Evolutionary conservation across 2,888 invertebrate species (phyloP).

Genomic region (Apotomis turbidana): DNA sequence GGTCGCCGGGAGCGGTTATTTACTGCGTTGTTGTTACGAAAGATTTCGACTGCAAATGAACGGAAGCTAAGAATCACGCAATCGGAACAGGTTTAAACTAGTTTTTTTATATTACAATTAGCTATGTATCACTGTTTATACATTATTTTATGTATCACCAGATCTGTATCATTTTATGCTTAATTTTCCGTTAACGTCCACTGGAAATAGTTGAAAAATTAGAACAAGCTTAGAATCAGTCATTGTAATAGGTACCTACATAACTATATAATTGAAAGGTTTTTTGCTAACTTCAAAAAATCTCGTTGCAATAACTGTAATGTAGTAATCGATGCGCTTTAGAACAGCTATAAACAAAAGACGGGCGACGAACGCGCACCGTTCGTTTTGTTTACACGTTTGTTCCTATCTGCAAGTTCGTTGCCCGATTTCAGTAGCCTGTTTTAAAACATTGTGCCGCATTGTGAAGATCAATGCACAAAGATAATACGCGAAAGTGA

Average conservation of each 20-base stretch:
- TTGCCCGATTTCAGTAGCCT: slow-evolving; percentile 41
- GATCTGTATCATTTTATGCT: no score
- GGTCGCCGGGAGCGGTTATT: slow-evolving; percentile 47
- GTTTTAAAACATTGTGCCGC: slow-evolving; percentile 48
- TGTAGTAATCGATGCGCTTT: background rate
- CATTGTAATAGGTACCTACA: background rate
- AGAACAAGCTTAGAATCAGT: no score
- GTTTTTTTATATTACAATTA: background rate
- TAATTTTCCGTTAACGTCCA: no score
- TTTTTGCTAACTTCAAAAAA: no score
- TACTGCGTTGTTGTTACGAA: slow-evolving; percentile 35
- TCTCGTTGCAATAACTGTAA: background rate
- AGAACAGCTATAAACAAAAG: background rate
- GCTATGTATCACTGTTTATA: background rate
- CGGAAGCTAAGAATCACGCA: slow-evolving; percentile 26
- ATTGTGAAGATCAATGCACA: slow-evolving; percentile 63
- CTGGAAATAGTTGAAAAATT: no score
- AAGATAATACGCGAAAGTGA: slow-evolving; percentile 78
- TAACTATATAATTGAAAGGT: background rate
- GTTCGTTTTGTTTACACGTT: slow-evolving; percentile 21
- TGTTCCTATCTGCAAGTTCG: slow-evolving; percentile 29
- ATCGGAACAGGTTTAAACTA: slow-evolving; percentile 18
- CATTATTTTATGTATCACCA: no score
- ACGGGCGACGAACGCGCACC: background rate
- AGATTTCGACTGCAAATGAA: slow-evolving; percentile 32